These are phyloP conservation scores for Ginglymostoma cirratum DNA, from an alignment of 2,113 vertebrate genomes.

Conservation along the genomic window DNA sequence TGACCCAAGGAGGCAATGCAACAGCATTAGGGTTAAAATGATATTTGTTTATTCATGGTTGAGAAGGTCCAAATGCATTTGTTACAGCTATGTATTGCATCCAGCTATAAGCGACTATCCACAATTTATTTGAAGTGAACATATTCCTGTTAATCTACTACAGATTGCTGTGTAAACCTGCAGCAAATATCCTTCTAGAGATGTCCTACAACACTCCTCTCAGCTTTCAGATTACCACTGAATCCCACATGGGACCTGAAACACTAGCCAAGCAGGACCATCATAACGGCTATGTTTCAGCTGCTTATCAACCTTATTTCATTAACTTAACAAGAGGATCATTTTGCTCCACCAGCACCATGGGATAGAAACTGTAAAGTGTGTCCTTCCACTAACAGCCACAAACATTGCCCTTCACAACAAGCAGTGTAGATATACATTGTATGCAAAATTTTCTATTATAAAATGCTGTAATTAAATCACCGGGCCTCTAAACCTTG, in stretches of 20 bases:
- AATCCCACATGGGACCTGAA: background rate
- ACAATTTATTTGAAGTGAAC: background rate
- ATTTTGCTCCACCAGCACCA: background rate
- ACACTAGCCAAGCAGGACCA: background rate
- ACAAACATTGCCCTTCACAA: background rate
- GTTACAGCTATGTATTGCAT: background rate
- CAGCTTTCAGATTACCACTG: constrained; percentile 31
- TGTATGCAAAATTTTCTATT: background rate
- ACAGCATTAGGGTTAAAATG: background rate
- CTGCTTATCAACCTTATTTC: constrained; percentile 27
- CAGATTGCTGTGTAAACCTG: constrained; percentile 3
- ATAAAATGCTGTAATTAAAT: background rate
- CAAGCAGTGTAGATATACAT: background rate
- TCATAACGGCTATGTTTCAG: background rate
- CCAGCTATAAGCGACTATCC: background rate
- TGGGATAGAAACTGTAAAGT: background rate
- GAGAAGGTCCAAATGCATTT: background rate
- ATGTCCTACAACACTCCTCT: background rate
- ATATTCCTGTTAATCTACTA: background rate
- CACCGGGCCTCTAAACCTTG: background rate
- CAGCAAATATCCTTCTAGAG: background rate
- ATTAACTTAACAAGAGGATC: background rate
- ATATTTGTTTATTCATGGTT: background rate
- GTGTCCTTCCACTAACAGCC: background rate
- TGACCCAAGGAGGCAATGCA: background rate